A percentile compares a stretch with the other conserved stretches of the same genome.
Evolutionary conservation across 1,140 invertebrate species (phyloP).

Genomic region (Agrypnia vestita): DNA sequence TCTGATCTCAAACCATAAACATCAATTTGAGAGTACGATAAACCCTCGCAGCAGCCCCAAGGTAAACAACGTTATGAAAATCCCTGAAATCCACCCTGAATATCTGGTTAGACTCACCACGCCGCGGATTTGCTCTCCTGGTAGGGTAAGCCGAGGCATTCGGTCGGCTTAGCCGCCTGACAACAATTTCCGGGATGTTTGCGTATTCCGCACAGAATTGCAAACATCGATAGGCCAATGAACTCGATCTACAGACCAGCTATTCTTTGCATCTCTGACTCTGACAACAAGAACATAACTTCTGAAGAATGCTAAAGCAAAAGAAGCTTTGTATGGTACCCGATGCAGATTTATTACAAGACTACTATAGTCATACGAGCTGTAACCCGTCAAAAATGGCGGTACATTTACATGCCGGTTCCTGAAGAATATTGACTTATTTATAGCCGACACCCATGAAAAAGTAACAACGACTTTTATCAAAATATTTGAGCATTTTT

Average conservation of each 20-base stretch:
- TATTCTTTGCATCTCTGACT: too few species aligned
- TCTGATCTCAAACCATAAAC: background rate
- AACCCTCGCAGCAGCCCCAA: background rate
- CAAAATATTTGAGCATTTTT: too few species aligned
- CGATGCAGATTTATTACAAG: too few species aligned
- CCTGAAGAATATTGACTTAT: too few species aligned
- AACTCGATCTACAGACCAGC: background rate
- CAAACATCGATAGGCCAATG: background rate
- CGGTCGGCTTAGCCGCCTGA: background rate
- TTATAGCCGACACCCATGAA: too few species aligned
- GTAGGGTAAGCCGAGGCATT: background rate
- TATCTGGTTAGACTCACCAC: background rate
- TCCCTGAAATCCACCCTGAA: background rate
- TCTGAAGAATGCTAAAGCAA: too few species aligned
- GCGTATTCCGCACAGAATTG: background rate
- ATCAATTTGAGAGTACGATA: background rate
- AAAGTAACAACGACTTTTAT: too few species aligned
- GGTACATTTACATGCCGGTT: too few species aligned
- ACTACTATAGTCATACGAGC: too few species aligned
- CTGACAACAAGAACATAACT: too few species aligned
- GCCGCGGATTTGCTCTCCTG: background rate
- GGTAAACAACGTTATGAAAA: background rate
- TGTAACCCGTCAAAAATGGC: too few species aligned
- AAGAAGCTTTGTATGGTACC: too few species aligned
- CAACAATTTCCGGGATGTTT: constrained; percentile 11